Conservation (phyloP, 2,888 invertebrate species). For the Plebejus anna region DNA sequence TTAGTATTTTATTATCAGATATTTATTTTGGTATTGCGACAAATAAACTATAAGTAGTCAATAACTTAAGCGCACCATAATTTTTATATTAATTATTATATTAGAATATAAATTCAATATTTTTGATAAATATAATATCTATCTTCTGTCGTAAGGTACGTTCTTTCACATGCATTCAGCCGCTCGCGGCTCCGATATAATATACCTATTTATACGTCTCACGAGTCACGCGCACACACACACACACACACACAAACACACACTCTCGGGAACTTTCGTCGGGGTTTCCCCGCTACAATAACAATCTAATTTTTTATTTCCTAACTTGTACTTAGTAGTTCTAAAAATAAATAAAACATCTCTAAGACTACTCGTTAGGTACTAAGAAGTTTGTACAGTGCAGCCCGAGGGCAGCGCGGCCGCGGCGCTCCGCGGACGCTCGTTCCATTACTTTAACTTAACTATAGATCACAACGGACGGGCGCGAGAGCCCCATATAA, state of each 20-base stretch:
- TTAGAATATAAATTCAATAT: constrained; percentile 41
- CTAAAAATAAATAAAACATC: constrained; percentile 63
- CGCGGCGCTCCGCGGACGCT: constrained; percentile 30
- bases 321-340: constrained; percentile 63
- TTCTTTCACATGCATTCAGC: constrained; percentile 27
- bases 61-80: constrained; percentile 43
- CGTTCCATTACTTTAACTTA: constrained; percentile 38
- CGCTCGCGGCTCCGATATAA: background rate
- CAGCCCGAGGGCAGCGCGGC: background rate
- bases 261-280: constrained; percentile 31
- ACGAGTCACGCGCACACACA: constrained; percentile 23
- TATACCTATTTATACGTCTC: background rate
- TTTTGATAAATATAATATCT: constrained; percentile 44
- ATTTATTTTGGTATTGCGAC: constrained; percentile 66
- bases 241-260: constrained; percentile 34
- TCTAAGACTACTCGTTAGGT: constrained; percentile 37
- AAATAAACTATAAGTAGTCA: constrained; percentile 48
- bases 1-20: constrained; percentile 35
- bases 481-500: background rate
- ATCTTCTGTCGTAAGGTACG: constrained; percentile 30
- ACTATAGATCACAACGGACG: constrained; percentile 46
- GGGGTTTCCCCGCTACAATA: constrained; percentile 34
- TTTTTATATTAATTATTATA: constrained; percentile 39
- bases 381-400: constrained; percentile 18
- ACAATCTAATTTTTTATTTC: constrained; percentile 45